A percentile compares a stretch with the other conserved stretches of the same genome.
These are phyloP conservation scores for Chymomyza fuscimana DNA, from an alignment of 2,888 invertebrate genomes.

Conservation along the genomic window DNA sequence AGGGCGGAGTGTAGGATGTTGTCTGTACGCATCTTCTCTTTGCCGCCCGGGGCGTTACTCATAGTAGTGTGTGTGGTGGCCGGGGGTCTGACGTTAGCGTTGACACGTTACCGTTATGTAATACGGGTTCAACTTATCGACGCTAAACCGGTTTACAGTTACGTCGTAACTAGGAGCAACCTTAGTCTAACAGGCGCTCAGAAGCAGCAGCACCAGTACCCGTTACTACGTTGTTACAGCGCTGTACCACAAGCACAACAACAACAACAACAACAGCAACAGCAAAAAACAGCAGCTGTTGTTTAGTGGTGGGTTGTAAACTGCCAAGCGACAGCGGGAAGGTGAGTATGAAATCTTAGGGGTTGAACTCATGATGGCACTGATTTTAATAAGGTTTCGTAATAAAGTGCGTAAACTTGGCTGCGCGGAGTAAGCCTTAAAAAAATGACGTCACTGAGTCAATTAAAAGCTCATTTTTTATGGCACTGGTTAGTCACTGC, in stretches of 20 bases:
- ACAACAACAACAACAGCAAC: neutral
- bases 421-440: too few species aligned
- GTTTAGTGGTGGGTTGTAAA: conserved; percentile 35
- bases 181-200: conserved; percentile 77
- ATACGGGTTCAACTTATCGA: conserved; percentile 40
- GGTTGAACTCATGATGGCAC: neutral
- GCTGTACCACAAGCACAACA: conserved; percentile 1
- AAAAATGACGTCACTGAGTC: too few species aligned
- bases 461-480: too few species aligned
- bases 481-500: too few species aligned
- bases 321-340: neutral
- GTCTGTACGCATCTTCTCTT: conserved; percentile 32
- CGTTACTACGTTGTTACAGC: conserved; percentile 77
- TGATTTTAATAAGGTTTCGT: too few species aligned
- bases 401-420: too few species aligned
- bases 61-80: conserved; percentile 15
- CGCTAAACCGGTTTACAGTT: conserved; percentile 75
- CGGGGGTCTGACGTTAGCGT: conserved; percentile 52
- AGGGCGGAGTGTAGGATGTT: conserved; percentile 62
- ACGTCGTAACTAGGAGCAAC: conserved; percentile 80
- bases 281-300: neutral
- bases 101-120: conserved; percentile 50
- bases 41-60: conserved; percentile 3
- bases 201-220: conserved; percentile 27
- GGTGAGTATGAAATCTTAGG: neutral